Percentiles rank a stretch among this genome's conserved stretches.
Evolutionary conservation across 2,888 invertebrate genomes (phyloP).

Genomic region (Spicauda simplicius): DNA sequence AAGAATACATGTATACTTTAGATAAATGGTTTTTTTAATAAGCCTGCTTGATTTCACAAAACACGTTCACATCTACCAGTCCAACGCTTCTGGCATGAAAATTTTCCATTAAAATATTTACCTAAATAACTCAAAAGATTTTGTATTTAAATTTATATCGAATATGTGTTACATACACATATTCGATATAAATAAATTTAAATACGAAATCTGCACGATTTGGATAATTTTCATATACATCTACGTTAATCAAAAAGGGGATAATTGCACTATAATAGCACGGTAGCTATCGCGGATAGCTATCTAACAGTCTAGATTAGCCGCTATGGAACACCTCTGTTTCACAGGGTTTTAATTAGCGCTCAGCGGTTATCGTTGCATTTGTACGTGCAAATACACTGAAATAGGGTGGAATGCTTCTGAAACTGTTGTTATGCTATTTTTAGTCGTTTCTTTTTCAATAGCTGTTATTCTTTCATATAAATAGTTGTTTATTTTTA

Average conservation of each 20-base stretch:
- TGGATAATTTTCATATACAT: background rate
- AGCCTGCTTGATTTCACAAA: too few relatives aligned
- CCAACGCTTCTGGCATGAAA: too few relatives aligned
- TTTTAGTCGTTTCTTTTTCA: too few relatives aligned
- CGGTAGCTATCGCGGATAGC: background rate
- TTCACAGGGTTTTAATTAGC: slow-evolving; percentile 24
- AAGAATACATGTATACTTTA: too few relatives aligned
- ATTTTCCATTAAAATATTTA: too few relatives aligned
- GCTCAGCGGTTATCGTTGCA: slow-evolving; percentile 1
- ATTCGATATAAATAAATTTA: background rate
- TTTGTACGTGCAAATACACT: slow-evolving; percentile 21
- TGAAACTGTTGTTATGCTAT: background rate
- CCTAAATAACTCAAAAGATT: too few relatives aligned
- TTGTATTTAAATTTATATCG: too few relatives aligned
- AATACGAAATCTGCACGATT: background rate
- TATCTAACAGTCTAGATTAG: slow-evolving; percentile 4
- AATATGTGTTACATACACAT: too few relatives aligned
- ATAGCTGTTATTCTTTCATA: too few relatives aligned
- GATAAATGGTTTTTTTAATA: too few relatives aligned
- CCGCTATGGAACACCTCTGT: slow-evolving; percentile 15
- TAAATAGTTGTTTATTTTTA: too few relatives aligned
- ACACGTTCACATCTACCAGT: too few relatives aligned
- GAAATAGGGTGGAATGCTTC: background rate
- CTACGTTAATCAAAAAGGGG: background rate
- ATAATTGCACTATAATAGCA: background rate